Evolutionary conservation across 2,888 invertebrate genomes (phyloP).

Genomic region (Chromoteleia sp.): DNA sequence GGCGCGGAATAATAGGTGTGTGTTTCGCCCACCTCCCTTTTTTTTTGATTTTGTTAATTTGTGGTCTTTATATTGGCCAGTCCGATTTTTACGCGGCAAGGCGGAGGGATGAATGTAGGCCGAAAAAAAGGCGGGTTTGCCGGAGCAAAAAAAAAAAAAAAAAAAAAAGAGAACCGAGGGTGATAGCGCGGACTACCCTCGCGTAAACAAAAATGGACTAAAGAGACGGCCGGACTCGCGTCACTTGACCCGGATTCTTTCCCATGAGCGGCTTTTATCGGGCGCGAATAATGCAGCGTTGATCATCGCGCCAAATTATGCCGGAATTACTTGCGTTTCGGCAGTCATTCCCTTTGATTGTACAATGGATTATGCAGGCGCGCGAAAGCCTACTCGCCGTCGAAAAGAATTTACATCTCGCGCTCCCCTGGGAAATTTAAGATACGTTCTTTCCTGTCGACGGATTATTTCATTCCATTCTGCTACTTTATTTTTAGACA

Average conservation of each 20-base stretch:
- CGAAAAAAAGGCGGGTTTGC: constrained; percentile 33
- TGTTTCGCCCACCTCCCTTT: too few relatives aligned
- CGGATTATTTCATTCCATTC: constrained; percentile 72
- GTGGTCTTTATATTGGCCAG: too few relatives aligned
- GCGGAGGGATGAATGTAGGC: constrained; percentile 30
- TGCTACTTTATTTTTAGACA: constrained; percentile 71
- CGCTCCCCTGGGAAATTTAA: constrained; percentile 67
- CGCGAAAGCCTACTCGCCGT: constrained; percentile 46
- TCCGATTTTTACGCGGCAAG: too few relatives aligned
- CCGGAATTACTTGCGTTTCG: constrained; percentile 46
- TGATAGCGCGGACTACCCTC: constrained; percentile 29
- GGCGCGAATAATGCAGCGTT: constrained; percentile 36
- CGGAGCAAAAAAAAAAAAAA: constrained; percentile 15
- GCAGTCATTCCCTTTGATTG: constrained; percentile 58
- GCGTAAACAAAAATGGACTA: constrained; percentile 55
- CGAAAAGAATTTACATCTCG: constrained; percentile 65
- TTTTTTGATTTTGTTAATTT: too few relatives aligned
- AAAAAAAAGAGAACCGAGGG: constrained; percentile 8
- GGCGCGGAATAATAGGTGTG: too few relatives aligned
- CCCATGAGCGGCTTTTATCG: background rate
- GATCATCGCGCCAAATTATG: constrained; percentile 39
- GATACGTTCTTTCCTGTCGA: constrained; percentile 70
- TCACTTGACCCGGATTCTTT: constrained; percentile 60
- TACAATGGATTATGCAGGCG: constrained; percentile 60
- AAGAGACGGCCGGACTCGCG: constrained; percentile 35